phyloP scores from a whole-genome alignment of 1,140 invertebrate species.

The Leptinotarsa undecemlineata region DNA sequence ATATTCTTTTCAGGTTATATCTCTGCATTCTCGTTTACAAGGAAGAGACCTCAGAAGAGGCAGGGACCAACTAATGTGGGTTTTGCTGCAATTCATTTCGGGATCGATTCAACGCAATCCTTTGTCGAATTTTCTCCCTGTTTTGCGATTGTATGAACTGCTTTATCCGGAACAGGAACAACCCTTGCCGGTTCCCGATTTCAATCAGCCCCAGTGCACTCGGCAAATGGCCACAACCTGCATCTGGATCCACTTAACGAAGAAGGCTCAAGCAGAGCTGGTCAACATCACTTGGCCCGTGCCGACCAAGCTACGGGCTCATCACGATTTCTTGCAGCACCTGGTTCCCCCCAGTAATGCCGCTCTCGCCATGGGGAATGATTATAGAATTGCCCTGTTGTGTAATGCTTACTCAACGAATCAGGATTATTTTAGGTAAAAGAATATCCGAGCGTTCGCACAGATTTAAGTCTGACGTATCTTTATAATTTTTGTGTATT shows the following conservation, averaged over 20 bases:
- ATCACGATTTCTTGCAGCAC: conserved; percentile 88
- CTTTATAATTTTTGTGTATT: neutral
- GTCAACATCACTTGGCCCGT: conserved; percentile 63
- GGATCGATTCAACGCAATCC: conserved; percentile 95
- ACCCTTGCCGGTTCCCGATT: conserved; percentile 86
- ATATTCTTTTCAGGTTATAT: conserved; percentile 60
- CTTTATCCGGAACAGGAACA: conserved; percentile 91
- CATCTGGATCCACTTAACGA: conserved; percentile 94
- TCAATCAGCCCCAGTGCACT: conserved; percentile 81
- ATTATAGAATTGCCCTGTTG: conserved; percentile 87
- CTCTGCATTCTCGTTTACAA: conserved; percentile 70
- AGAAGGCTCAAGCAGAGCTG: conserved; percentile 73
- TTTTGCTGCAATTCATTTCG: conserved; percentile 94
- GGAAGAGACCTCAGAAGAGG: conserved; percentile 37
- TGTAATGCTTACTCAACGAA: conserved; percentile 95
- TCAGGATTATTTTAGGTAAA: conserved; percentile 71
- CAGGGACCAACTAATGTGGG: conserved; percentile 96
- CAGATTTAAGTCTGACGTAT: neutral
- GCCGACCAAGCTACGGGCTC: conserved; percentile 80
- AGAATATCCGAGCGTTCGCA: conserved; percentile 49
- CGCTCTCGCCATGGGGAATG: conserved; percentile 71
- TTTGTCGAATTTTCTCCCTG: conserved; percentile 85
- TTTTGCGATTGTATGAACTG: conserved; percentile 89
- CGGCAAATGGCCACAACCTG: conserved; percentile 92
- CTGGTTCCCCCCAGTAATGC: conserved; percentile 72